Evolutionary conservation across 2,113 vertebrate genomes (phyloP).

Genomic region (Bubo scandiacus): DNA sequence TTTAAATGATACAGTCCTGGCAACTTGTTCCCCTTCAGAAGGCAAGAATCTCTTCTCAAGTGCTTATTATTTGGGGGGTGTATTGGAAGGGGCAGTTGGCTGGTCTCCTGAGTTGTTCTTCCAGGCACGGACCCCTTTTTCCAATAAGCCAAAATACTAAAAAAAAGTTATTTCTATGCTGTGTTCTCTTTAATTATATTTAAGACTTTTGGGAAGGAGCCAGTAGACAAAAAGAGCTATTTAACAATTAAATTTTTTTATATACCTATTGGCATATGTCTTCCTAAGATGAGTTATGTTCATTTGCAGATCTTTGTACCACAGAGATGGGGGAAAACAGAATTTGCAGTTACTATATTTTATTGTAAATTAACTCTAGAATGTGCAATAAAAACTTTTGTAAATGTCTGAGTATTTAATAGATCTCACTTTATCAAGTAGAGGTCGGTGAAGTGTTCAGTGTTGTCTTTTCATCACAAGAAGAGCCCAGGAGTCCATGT

Average conservation of each 20-base stretch:
- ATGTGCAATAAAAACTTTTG: background rate
- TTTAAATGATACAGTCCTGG: background rate
- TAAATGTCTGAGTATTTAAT: background rate
- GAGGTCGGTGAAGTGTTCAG: background rate
- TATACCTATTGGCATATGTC: background rate
- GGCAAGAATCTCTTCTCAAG: background rate
- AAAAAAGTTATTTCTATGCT: background rate
- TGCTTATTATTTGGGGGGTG: background rate
- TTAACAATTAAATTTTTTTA: background rate
- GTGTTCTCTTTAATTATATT: background rate
- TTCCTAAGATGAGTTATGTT: background rate
- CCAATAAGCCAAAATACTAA: background rate
- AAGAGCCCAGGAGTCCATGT: background rate
- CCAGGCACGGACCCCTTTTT: background rate
- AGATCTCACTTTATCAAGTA: background rate
- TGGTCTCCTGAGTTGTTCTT: conserved; percentile 83
- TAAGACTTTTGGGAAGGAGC: background rate
- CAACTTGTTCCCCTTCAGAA: background rate
- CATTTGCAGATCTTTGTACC: background rate
- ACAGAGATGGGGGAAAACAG: background rate
- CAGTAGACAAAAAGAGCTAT: background rate
- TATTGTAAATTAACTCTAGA: background rate
- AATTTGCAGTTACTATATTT: background rate
- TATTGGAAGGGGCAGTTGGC: background rate
- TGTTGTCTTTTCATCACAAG: background rate